phyloP scores from a whole-genome alignment of 1,140 invertebrate genomes.

The Lucilia cuprina region DNA sequence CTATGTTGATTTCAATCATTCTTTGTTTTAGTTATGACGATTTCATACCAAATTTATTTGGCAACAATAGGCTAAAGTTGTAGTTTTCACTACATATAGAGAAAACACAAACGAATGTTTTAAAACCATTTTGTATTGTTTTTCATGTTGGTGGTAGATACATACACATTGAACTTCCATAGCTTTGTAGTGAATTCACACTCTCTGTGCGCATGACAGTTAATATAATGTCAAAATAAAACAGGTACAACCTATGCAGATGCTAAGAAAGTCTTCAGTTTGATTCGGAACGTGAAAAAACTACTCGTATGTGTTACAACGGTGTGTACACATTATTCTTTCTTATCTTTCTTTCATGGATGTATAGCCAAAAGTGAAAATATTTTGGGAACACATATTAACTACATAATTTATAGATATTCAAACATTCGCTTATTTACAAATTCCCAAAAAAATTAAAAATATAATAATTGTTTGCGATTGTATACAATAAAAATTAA shows the following conservation, averaged over 20 bases:
- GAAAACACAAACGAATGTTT: neutral
- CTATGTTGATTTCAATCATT: no score
- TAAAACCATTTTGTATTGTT: neutral
- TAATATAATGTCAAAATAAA: neutral
- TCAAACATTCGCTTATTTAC: no score
- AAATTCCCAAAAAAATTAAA: no score
- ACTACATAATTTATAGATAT: neutral
- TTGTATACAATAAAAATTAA: no score
- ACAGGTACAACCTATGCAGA: neutral
- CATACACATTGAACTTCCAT: neutral
- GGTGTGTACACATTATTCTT: neutral
- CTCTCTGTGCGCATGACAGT: neutral
- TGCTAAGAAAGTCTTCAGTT: neutral
- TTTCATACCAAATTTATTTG: no score
- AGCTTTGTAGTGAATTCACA: neutral
- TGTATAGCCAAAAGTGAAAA: neutral
- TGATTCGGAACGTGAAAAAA: neutral
- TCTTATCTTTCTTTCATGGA: neutral
- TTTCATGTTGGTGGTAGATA: neutral
- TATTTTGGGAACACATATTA: neutral
- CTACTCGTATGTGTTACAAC: neutral
- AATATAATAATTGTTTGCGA: no score
- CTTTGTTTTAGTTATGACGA: no score
- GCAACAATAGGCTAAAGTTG: no score
- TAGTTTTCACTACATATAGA: neutral